Base-by-base conservation (phyloP, 2,797 vertebrate genomes). In the Leptodactylus fallax region DNA sequence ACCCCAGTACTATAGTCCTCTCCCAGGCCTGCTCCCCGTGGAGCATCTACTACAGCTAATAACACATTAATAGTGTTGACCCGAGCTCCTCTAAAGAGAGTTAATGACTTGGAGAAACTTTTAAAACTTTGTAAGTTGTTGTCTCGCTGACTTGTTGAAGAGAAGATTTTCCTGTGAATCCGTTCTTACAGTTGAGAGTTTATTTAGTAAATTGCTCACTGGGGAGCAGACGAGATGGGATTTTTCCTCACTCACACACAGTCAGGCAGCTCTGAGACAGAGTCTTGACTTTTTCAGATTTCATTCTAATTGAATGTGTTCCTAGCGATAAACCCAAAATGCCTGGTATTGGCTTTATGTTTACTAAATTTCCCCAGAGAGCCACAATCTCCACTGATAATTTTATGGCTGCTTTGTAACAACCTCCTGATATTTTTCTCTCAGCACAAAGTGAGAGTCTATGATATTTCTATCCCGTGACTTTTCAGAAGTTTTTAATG, bases 251-350 rank as follows among this genome's bases (percentile, higher is more conserved):
- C 72, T 83, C 27, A 0, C 84, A 69, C 58, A 78, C 79, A 81
- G 87, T 65, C 78, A 55, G 76, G 69, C 82, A 23, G 72, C 63
- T 56, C 78, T 21, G 23, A 83, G 72, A 89, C 85, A 86, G 19
- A 71, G n/a, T 79, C 84, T 51, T 67, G 79, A 89, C 84, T 86
- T 81, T 85, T 89, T 77, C 84, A 51, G 88, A 69, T 86, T 81
- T 83, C 56, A 36, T 61, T 83, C 72, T 86, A 89, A 89, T 89
- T 89, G 85, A 89, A 89, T 89, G 88, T 86, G 88, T 89, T 89
- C 71, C 88, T 21, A 86, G 85, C 85, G 72, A 86, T 89, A 89
- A 89, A 89, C 84, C 83, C 88, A 86, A 89, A 86, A 89, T 86
- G 84, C 72, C 69, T 25, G 21, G 60, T 83, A 86, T 89, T 72